Evolutionary conservation across 2,888 invertebrate genomes (phyloP), one percentile per base, ranked within the genome.

Genomic region (Sepioteuthis lessoniana): DNA sequence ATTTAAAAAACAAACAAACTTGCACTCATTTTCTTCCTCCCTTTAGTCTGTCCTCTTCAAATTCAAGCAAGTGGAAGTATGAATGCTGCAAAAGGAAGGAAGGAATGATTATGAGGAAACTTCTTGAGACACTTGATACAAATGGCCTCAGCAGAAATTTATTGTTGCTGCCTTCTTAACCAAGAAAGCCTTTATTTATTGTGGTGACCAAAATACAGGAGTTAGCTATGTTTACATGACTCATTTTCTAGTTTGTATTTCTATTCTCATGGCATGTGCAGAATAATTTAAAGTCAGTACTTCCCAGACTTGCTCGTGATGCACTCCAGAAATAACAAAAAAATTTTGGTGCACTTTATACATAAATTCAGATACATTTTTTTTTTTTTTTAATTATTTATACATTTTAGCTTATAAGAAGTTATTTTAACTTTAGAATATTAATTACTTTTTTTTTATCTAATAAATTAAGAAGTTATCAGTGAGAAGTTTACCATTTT

Each of bases 131-230:
- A 76, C 76, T 76, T 76, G 19, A 76, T 76, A 76, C 76, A 10
- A 76, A 76, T 76, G 76, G n/a, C 76, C 76, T n/a, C 13, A n/a
- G 76, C n/a, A 76, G 76, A 76, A n/a, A 76, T 76, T 76, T 76
- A 76, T 76, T 76, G n/a, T n/a, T 76, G n/a, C 16, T 76, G n/a
- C 76, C n/a, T 76, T 55, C 25, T 55, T 35, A 35, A 13, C 76
- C 10, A 76, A 13, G 3, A 76, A n/a, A 76, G n/a, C 55, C n/a
- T 35, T 76, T 76, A 76, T 35, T 35, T n/a, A 76, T 76, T 76
- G n/a, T n/a, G 19, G 76, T 76, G n/a, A 55, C 21, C 28, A 55
- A 55, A 55, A 55, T 25, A 21, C 21, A 55, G 25, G 25, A 55
- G 25, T 25, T 76, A 13, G n/a, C n/a, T 13, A 19, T 13, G 76